phyloP scores from a whole-genome alignment of 2,113 vertebrate species.

The Rhea pennata region DNA sequence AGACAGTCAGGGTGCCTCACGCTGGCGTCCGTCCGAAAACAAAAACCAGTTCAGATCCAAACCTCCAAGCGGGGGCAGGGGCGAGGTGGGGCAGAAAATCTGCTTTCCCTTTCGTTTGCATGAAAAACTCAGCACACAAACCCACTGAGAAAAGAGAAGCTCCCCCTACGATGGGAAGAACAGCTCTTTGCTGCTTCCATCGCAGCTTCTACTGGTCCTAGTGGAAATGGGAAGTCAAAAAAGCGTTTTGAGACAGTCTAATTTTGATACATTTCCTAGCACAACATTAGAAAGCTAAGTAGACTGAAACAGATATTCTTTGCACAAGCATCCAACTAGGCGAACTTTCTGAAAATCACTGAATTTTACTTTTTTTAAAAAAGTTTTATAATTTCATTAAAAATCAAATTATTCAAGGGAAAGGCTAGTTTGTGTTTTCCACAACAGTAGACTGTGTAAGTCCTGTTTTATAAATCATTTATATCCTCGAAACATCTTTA shows the following conservation, averaged over 20 bases:
- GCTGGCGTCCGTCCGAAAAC: neutral
- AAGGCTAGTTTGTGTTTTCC: neutral
- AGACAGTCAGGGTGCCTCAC: neutral
- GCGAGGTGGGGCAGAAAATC: neutral
- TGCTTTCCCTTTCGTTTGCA: neutral
- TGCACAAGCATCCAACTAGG: neutral
- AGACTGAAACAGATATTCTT: neutral
- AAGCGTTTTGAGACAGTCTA: neutral
- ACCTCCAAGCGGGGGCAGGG: rapidly evolving
- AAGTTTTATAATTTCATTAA: neutral
- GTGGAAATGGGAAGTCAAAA: neutral
- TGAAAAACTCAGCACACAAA: neutral
- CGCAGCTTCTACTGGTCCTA: neutral
- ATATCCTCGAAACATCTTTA: neutral
- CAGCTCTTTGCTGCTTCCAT: neutral
- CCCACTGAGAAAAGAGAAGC: conserved; percentile 36
- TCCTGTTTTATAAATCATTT: neutral
- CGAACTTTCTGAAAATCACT: neutral
- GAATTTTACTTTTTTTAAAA: neutral
- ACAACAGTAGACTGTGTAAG: neutral
- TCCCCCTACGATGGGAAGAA: neutral
- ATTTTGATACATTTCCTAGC: neutral
- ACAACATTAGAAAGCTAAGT: neutral
- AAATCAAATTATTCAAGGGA: neutral
- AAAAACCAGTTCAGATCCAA: neutral